Percentiles rank a stretch among this genome's conserved stretches.
Conservation (phyloP, 2,888 invertebrate species). For the Chorisops tibialis region DNA sequence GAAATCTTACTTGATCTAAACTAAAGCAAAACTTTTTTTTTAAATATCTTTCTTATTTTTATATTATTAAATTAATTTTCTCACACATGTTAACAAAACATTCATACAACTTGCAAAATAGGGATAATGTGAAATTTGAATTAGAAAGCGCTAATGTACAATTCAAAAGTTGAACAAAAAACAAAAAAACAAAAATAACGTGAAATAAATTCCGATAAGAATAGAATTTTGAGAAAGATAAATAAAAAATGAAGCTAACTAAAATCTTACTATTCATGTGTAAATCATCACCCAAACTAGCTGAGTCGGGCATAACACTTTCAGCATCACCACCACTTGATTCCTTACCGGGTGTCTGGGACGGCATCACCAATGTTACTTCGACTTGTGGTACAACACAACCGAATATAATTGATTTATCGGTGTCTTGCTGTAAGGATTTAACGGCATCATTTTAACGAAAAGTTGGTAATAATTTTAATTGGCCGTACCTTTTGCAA, state of each 20-base stretch:
- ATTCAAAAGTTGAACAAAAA: constrained; percentile 6
- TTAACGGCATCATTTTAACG: too few relatives aligned
- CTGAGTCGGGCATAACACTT: constrained; percentile 80
- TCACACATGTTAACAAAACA: neutral
- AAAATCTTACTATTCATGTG: constrained; percentile 59
- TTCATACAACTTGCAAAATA: constrained; percentile 14
- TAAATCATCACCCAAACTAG: constrained; percentile 75
- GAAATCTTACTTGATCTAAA: too few relatives aligned
- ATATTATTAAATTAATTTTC: too few relatives aligned
- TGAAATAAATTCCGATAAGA: too few relatives aligned
- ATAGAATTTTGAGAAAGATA: constrained; percentile 7
- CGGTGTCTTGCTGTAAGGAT: constrained; percentile 44
- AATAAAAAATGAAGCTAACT: constrained; percentile 27
- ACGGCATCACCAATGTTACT: constrained; percentile 82
- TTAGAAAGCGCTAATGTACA: neutral
- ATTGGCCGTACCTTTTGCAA: constrained; percentile 53
- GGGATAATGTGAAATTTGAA: neutral
- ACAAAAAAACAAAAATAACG: too few relatives aligned
- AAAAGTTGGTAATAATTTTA: neutral
- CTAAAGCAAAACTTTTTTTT: too few relatives aligned
- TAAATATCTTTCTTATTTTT: too few relatives aligned
- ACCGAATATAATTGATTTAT: constrained; percentile 63
- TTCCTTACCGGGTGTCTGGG: constrained; percentile 79
- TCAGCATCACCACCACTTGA: constrained; percentile 80
- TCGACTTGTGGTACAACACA: constrained; percentile 82